Percentiles rank a stretch among this genome's conserved stretches.
phyloP scores from a whole-genome alignment of 2,113 vertebrate species.

The Chionodraco myersi region DNA sequence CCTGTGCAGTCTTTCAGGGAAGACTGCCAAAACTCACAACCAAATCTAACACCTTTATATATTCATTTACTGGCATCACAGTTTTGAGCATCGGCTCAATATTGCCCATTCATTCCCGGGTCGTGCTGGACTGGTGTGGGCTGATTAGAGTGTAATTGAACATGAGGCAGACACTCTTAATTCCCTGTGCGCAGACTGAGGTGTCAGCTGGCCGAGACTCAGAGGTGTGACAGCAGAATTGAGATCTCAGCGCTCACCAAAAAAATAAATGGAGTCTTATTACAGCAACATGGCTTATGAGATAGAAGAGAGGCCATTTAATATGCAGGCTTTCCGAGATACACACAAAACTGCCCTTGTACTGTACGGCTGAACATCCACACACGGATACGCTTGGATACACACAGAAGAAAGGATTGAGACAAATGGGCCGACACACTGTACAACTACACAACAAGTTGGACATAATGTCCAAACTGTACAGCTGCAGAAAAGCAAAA shows the following conservation, averaged over 20 bases:
- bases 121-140: conserved; percentile 36
- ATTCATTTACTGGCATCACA: conserved; percentile 11
- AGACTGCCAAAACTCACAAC: conserved; percentile 5
- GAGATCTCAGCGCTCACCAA: conserved; percentile 56
- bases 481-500: conserved; percentile 74
- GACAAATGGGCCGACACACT: neutral
- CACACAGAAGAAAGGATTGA: neutral
- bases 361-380: neutral
- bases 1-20: neutral
- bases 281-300: conserved; percentile 45
- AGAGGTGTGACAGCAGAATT: conserved; percentile 61
- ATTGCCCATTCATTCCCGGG: conserved; percentile 41
- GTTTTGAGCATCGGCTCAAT: conserved; percentile 14
- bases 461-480: conserved; percentile 68
- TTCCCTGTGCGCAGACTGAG: conserved; percentile 59
- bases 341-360: conserved; percentile 27
- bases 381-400: neutral
- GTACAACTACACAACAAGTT: conserved; percentile 24
- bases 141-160: conserved; percentile 70
- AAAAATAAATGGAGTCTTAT: conserved; percentile 53
- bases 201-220: conserved; percentile 56
- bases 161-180: conserved; percentile 68
- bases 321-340: conserved; percentile 26
- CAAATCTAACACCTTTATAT: conserved; percentile 10
- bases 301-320: neutral